phyloP scores from a whole-genome alignment of 2,113 vertebrate species.

The Crotalus tigris region DNA sequence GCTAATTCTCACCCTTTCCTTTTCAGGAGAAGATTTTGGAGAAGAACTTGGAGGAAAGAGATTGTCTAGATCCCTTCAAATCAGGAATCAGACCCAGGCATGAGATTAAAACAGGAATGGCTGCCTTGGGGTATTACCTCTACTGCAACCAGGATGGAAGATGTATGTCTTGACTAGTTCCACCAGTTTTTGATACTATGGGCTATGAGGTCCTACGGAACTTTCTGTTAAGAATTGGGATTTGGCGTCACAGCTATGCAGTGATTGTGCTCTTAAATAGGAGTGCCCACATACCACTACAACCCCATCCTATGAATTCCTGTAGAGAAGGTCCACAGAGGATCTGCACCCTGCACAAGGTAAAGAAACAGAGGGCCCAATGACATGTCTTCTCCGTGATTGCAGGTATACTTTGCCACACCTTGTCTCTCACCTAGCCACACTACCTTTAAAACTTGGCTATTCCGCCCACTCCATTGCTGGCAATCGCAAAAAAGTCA shows the following conservation, averaged over 20 bases:
- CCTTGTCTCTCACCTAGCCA: neutral
- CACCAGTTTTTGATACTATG: neutral
- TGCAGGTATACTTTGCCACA: neutral
- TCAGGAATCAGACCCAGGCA: neutral
- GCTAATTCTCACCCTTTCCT: neutral
- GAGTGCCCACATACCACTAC: neutral
- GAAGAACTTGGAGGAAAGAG: neutral
- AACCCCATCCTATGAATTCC: neutral
- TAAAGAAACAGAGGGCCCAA: neutral
- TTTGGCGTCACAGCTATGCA: neutral
- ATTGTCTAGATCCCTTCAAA: neutral
- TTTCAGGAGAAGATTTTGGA: neutral
- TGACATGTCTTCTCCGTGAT: neutral
- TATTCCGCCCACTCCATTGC: no score
- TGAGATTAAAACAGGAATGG: neutral
- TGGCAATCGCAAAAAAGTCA: no score
- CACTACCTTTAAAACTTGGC: no score
- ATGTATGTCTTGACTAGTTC: neutral
- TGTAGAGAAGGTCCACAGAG: neutral
- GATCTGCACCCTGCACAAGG: neutral
- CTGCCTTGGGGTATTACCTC: neutral
- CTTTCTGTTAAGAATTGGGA: neutral
- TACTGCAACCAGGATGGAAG: neutral
- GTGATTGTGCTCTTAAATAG: neutral
- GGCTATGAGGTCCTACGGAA: neutral